Conservation (phyloP, 2,888 invertebrate species). For the Coleophora flavipennella region DNA sequence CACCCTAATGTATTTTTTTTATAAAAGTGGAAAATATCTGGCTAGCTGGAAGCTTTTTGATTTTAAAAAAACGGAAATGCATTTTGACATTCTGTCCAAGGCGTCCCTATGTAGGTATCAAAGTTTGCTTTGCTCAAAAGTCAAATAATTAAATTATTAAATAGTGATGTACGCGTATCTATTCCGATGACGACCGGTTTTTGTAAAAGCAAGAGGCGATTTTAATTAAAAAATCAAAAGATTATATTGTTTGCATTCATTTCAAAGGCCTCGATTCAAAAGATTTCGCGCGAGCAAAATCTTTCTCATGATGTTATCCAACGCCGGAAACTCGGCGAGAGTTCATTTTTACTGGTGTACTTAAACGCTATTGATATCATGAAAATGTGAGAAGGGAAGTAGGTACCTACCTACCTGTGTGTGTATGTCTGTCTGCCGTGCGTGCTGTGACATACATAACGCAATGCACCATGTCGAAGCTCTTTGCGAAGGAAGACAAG, state of each 20-base stretch:
- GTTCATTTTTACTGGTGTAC: slow-evolving; percentile 49
- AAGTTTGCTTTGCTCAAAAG: background rate
- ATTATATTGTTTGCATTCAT: slow-evolving; percentile 3
- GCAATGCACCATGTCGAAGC: slow-evolving; percentile 36
- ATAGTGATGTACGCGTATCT: slow-evolving; percentile 34
- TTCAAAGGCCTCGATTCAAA: slow-evolving; percentile 21
- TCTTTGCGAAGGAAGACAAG: slow-evolving; percentile 51
- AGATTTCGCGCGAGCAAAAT: slow-evolving; percentile 29
- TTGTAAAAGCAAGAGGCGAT: background rate
- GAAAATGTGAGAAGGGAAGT: slow-evolving; percentile 72
- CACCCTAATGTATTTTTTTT: too few relatives aligned
- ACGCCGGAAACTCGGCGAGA: slow-evolving; percentile 54
- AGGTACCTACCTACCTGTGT: background rate
- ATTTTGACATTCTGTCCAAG: slow-evolving; percentile 2
- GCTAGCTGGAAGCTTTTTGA: background rate
- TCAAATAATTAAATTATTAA: slow-evolving; percentile 24
- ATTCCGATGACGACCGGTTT: slow-evolving; percentile 2
- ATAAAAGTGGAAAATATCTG: background rate
- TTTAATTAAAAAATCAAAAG: slow-evolving; percentile 7
- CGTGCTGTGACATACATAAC: slow-evolving; percentile 53
- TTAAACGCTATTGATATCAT: slow-evolving; percentile 62
- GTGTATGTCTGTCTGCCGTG: slow-evolving; percentile 49
- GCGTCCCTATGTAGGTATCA: too few relatives aligned
- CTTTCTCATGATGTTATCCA: slow-evolving; percentile 35
- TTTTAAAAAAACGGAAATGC: slow-evolving; percentile 14